Evolutionary conservation across 2,113 vertebrate species (phyloP).

Genomic region (Pelmatolapia mariae): DNA sequence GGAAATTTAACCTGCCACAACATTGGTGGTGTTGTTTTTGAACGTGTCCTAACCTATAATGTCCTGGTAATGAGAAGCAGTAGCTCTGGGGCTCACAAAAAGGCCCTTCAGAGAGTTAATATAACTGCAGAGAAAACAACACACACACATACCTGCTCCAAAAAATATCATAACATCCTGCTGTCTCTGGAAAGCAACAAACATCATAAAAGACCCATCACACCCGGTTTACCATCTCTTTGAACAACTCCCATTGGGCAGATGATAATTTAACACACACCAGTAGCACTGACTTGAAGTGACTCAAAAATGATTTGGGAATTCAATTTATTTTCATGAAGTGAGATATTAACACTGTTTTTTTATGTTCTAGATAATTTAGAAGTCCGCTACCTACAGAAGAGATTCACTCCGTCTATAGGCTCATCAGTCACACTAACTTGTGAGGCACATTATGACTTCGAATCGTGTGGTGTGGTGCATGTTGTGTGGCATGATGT

Average conservation of each 20-base stretch:
- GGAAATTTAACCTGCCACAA: background rate
- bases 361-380: background rate
- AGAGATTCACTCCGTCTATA: fast-evolving
- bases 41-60: background rate
- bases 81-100: background rate
- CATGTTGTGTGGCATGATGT: background rate
- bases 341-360: background rate
- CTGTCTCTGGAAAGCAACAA: fast-evolving
- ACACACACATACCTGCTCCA: background rate
- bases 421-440: conserved; percentile 22
- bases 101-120: background rate
- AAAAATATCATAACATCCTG: background rate
- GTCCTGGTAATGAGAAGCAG: background rate
- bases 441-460: background rate
- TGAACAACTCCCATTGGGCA: background rate
- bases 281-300: background rate
- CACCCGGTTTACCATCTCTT: background rate
- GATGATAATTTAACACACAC: background rate
- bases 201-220: background rate
- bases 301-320: background rate
- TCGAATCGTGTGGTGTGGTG: fast-evolving
- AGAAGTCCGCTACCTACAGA: background rate
- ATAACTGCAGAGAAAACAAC: background rate
- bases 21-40: background rate
- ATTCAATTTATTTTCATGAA: background rate